A percentile compares a stretch with the other conserved stretches of the same genome.
These are phyloP conservation scores for Platysteira castanea DNA, from an alignment of 2,113 vertebrate species.

Conservation along the genomic window DNA sequence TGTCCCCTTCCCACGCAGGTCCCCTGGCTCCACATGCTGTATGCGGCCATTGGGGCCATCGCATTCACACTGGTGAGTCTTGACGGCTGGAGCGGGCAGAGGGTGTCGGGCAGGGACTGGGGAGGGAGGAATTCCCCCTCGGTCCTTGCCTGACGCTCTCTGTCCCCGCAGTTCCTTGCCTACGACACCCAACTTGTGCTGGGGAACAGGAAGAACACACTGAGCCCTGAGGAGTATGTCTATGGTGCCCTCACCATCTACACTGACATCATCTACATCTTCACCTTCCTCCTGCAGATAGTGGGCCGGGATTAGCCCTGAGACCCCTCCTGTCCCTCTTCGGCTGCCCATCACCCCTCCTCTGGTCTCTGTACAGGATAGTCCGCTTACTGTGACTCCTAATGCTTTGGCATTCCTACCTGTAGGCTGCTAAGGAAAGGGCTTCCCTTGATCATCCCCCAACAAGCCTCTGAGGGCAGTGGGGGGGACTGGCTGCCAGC, in stretches of 20 bases:
- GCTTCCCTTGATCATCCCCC: neutral
- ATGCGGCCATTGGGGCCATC: slow-evolving; percentile 86
- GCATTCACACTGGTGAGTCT: slow-evolving; percentile 89
- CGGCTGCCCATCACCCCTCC: neutral
- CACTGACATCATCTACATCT: slow-evolving; percentile 90
- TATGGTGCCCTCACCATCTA: slow-evolving; percentile 91
- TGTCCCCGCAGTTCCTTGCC: slow-evolving; percentile 83
- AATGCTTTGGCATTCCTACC: neutral
- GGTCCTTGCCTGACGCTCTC: neutral
- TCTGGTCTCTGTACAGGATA: slow-evolving; percentile 20
- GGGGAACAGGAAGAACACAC: slow-evolving; percentile 85
- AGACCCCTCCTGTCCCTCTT: neutral
- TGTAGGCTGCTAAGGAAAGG: neutral
- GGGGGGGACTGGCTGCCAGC: fast-evolving
- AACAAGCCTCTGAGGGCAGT: neutral
- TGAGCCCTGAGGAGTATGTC: slow-evolving; percentile 92
- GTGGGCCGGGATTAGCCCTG: slow-evolving; percentile 70
- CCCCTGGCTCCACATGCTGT: slow-evolving; percentile 93
- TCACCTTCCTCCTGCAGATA: slow-evolving; percentile 88
- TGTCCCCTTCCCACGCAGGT: slow-evolving; percentile 65
- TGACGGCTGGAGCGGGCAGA: neutral
- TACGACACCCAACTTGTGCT: slow-evolving; percentile 94
- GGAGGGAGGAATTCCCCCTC: neutral
- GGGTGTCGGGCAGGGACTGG: neutral
- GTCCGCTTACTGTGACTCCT: neutral